A percentile compares a stretch with the other conserved stretches of the same genome.
Evolutionary conservation across 2,113 vertebrate species (phyloP).

Genomic region (Strigops habroptila): DNA sequence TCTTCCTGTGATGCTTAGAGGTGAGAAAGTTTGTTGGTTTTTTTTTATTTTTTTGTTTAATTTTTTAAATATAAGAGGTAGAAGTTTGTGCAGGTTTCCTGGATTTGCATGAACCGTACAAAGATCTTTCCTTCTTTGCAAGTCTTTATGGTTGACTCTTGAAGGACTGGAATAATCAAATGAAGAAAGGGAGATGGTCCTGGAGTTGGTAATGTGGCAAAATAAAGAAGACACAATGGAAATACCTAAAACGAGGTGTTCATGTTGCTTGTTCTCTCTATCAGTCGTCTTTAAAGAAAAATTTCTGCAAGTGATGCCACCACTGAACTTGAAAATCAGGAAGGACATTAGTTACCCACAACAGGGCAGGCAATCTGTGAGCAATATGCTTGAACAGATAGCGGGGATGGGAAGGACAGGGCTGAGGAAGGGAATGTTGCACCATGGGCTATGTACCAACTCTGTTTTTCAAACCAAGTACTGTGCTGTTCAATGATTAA

Average conservation of each 20-base stretch:
- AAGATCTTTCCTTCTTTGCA: not conserved
- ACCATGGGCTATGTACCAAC: not conserved
- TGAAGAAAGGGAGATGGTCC: not conserved
- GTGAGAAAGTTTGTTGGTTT: not conserved
- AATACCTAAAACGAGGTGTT: not conserved
- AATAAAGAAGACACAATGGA: rapidly evolving
- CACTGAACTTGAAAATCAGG: not conserved
- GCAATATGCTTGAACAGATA: not conserved
- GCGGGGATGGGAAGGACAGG: not conserved
- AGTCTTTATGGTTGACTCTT: not conserved
- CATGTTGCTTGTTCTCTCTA: not conserved
- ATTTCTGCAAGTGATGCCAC: not conserved
- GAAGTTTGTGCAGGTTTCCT: not conserved
- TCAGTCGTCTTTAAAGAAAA: not conserved
- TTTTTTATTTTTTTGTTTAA: not conserved
- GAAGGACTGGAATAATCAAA: not conserved
- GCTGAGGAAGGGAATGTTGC: not conserved
- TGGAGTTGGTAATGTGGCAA: not conserved
- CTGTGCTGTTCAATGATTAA: not conserved
- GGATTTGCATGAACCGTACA: not conserved
- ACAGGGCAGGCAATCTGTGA: not conserved
- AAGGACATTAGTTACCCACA: not conserved
- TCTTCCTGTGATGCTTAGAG: not conserved
- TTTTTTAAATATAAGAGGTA: not conserved
- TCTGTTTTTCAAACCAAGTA: not conserved